Base-by-base conservation (phyloP, 2,113 vertebrate genomes). In the Aix galericulata region DNA sequence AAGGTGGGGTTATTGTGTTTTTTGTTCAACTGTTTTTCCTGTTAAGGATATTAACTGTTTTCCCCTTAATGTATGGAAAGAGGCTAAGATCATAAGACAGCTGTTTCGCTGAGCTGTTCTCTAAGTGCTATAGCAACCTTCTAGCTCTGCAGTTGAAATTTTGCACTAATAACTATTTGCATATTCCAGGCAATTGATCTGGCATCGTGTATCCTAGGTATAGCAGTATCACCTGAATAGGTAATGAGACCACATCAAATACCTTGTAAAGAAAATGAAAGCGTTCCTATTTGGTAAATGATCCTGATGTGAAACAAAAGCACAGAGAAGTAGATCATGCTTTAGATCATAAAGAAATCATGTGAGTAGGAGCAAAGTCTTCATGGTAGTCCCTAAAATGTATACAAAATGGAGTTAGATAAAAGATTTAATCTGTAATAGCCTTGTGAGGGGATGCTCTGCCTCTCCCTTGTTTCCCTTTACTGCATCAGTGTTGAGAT, bases 401-500 rank as follows among this genome's bases (percentile, higher is more conserved):
- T 67, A 84, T 63, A 58, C 66, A 59, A 89, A 93, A 87, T 58
- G 52, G 40, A 79, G 42, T 9, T 21, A 82, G 94, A 93, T 89
- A 78, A 95, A 92, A 89, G 87, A 74, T 53, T 50, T 17, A 55
- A 91, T 79, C 44, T 81, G 5, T 71, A 69, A 91, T 74, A 69
- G 79, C 91, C 89, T 82, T 86, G 75, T 63, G 71, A 89, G 59
- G 72, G 85, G 88, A 91, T 82, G 74, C 55, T 84, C 53, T 87
- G 67, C 72, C 90, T 88, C 76, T 91, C 82, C 56, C 73, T 86
- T 94, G 82, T 93, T 95, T 95, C 91, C 76, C 36, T 74, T 75
- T 40, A 62, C 84, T 95, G 81, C 87, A 82, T 69, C 71, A 50
- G 75, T 73, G 73, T 63, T n/a, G 69, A 80, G 89, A 82, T 81